Conservation (phyloP, 2,797 vertebrate genomes). For the Notolabrus celidotus region DNA sequence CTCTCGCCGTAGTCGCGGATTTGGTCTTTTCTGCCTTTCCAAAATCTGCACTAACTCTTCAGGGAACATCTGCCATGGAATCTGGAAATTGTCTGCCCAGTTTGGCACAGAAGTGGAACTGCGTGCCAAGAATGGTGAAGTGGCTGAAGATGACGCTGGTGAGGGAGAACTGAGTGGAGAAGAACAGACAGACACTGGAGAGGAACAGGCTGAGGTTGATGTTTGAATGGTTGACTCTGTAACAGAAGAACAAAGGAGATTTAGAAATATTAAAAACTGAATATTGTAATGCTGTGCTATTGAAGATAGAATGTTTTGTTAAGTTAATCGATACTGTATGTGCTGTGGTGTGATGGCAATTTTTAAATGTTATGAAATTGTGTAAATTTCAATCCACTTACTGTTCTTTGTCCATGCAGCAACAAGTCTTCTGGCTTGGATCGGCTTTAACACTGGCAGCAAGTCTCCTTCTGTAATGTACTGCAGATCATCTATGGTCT, state of each 20-base stretch:
- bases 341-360: neutral
- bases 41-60: conserved; percentile 44
- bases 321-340: no score
- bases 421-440: conserved; percentile 28
- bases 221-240: neutral
- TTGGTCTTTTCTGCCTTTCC: conserved; percentile 50
- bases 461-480: conserved; percentile 22
- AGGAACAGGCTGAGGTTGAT: neutral
- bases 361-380: no score
- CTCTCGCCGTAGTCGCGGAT: conserved; percentile 30
- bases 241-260: neutral
- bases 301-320: no score
- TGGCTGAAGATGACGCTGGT: conserved; percentile 3
- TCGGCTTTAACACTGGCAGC: conserved; percentile 21
- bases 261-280: neutral
- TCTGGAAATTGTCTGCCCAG: conserved; percentile 30
- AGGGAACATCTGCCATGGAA: conserved; percentile 57
- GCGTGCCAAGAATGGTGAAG: conserved; percentile 5
- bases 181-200: neutral
- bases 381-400: no score
- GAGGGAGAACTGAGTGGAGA: neutral
- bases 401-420: conserved; percentile 30
- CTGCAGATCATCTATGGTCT: conserved; percentile 24
- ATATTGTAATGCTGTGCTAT: neutral
- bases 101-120: neutral